Conservation (phyloP, 2,797 vertebrate genomes). For the Dryobates pubescens region DNA sequence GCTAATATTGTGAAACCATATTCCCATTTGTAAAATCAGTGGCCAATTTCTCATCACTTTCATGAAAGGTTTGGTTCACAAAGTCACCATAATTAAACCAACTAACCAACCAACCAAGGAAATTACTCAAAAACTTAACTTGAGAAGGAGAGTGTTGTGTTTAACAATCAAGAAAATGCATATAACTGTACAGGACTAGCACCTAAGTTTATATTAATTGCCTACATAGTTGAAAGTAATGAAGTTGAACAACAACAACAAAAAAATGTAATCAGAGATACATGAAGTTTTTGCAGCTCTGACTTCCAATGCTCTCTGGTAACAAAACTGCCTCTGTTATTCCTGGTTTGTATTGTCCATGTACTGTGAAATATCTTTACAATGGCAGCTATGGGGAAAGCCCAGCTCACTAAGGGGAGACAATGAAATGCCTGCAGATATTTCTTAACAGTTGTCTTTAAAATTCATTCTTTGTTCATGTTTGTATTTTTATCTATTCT, state of each 20-base stretch:
- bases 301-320: neutral
- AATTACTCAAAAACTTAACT: neutral
- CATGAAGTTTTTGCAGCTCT: neutral
- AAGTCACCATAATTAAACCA: neutral
- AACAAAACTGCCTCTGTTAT: neutral
- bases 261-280: neutral
- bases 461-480: neutral
- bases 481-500: neutral
- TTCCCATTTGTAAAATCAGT: neutral
- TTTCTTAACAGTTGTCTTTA: neutral
- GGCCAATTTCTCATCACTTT: neutral
- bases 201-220: neutral
- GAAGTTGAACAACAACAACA: no score
- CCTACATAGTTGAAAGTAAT: neutral
- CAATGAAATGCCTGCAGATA: neutral
- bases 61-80: neutral
- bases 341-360: neutral
- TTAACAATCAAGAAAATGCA: neutral
- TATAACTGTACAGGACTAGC: neutral
- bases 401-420: neutral
- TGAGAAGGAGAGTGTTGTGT: neutral
- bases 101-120: no score
- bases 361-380: neutral
- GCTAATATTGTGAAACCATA: neutral
- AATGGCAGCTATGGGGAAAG: neutral